phyloP scores from a whole-genome alignment of 2,797 vertebrate species.

The Telmatherina bonti region DNA sequence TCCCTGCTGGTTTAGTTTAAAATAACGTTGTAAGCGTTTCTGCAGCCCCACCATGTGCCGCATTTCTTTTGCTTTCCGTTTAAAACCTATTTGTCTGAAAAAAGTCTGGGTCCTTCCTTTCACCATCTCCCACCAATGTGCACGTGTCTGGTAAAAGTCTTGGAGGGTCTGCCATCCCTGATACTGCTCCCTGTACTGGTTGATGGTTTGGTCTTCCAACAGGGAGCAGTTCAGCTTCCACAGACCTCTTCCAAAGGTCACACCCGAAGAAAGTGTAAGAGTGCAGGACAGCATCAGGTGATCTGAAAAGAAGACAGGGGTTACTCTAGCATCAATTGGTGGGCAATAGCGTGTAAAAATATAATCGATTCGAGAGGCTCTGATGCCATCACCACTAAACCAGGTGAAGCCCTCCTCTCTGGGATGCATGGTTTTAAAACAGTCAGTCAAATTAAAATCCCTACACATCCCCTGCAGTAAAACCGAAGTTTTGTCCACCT shows the following conservation, averaged over 20 bases:
- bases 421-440: slow-evolving; percentile 42
- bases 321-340: not conserved
- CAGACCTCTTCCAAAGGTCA: not conserved
- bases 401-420: slow-evolving; percentile 52
- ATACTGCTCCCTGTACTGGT: not conserved
- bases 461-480: not conserved
- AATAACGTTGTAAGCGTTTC: slow-evolving; percentile 38
- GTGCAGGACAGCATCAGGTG: not conserved
- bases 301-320: not conserved
- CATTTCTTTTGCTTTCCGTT: not conserved
- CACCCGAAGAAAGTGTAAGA: not conserved
- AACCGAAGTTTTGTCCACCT: slow-evolving; percentile 14
- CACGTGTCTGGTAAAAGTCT: slow-evolving; percentile 2
- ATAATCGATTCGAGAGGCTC: slow-evolving; percentile 29
- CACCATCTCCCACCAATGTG: slow-evolving; percentile 53
- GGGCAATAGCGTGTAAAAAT: not conserved
- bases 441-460: slow-evolving; percentile 28
- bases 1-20: not conserved
- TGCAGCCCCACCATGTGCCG: slow-evolving; percentile 46
- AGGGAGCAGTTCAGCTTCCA: slow-evolving; percentile 4
- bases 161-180: slow-evolving; percentile 13
- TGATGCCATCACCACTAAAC: slow-evolving; percentile 43
- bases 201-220: too few species aligned
- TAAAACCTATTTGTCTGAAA: slow-evolving; percentile 28
- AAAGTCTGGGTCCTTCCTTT: slow-evolving; percentile 35